A percentile compares a stretch with the other conserved stretches of the same genome.
Conservation (phyloP, 1,140 invertebrate species). For the Hormaphis cornu region DNA sequence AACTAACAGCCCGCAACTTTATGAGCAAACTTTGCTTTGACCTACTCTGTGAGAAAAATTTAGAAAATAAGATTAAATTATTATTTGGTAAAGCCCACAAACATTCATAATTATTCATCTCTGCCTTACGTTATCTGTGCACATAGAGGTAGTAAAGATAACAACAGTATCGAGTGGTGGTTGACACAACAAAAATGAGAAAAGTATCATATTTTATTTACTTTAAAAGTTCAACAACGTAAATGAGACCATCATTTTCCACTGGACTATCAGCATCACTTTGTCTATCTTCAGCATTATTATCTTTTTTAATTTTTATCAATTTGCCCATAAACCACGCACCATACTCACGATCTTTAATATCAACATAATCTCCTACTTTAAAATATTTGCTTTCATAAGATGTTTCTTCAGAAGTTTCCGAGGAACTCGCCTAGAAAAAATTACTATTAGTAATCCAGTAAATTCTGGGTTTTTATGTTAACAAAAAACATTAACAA, state of each 20-base stretch:
- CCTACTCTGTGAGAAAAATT: too few relatives aligned
- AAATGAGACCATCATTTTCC: conserved; percentile 37
- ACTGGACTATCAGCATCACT: conserved; percentile 44
- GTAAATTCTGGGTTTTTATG: too few relatives aligned
- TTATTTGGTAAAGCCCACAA: too few relatives aligned
- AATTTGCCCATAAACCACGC: conserved; percentile 59
- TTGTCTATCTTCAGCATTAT: conserved; percentile 43
- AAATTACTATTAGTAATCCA: too few relatives aligned
- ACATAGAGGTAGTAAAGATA: too few relatives aligned
- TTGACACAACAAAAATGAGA: background rate
- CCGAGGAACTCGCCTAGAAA: background rate
- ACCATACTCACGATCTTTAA: conserved; percentile 47
- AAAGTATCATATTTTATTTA: background rate
- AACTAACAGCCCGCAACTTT: too few relatives aligned
- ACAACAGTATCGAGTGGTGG: too few relatives aligned
- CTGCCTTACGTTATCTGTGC: too few relatives aligned
- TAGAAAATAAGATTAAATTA: too few relatives aligned
- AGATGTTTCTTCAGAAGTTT: background rate
- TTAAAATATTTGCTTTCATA: conserved; percentile 36
- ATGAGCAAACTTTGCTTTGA: too few relatives aligned
- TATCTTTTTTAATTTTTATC: conserved; percentile 37
- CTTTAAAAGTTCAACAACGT: conserved; percentile 35
- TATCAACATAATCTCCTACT: conserved; percentile 64
- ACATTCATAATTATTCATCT: too few relatives aligned
- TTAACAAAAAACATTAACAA: too few relatives aligned